Base-by-base conservation (phyloP, 2,888 invertebrate species). In the Chelonus formosanus region DNA sequence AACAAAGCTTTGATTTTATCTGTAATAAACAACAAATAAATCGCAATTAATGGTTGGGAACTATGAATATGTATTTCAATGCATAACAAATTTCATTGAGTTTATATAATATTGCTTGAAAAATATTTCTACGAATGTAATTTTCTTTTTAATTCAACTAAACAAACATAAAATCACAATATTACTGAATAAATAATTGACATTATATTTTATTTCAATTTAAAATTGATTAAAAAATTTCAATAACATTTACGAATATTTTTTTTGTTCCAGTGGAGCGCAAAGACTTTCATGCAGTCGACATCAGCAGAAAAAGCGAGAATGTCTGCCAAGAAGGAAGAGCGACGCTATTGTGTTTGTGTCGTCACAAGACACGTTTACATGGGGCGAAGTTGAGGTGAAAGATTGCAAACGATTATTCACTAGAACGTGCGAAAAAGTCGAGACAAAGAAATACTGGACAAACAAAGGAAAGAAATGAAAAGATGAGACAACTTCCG, bases 321-420 rank as follows among this genome's bases (percentile, higher is more conserved):
- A 52, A 52, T 31, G 32, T 20, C 34, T 31, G 31, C n/a, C 48
- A 8, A 7, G 7, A 31, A 7, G 32, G 32, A 20, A 52, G 10
- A 32, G 4, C 34, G 4, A 8, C 32, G 52, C 20, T 31, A 32
- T 52, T 32, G 52, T 52, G 20, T 6, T 52, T 20, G 7, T 52
- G 52, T 52, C 52, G 32, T 52, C 52, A 52, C 52, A 7, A 52
- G 34, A 32, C 52, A 32, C 52, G 34, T 20, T 47, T 47, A 47
- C n/a, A 20, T 47, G 8, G 47, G 52, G 7, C 52, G 32, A 52
- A 20, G 32, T 32, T 52, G 52, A 52, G 52, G 52, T 52, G 35
- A 52, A 52, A 52, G 52, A 52, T 52, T 10, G 52, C 34, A 4
- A 32, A 6, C 52, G 34, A 52, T 52, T 52, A 52, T 52, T 52